Evolutionary conservation across 2,888 invertebrate genomes (phyloP).

Genomic region (Ornithoptera alexandrae): DNA sequence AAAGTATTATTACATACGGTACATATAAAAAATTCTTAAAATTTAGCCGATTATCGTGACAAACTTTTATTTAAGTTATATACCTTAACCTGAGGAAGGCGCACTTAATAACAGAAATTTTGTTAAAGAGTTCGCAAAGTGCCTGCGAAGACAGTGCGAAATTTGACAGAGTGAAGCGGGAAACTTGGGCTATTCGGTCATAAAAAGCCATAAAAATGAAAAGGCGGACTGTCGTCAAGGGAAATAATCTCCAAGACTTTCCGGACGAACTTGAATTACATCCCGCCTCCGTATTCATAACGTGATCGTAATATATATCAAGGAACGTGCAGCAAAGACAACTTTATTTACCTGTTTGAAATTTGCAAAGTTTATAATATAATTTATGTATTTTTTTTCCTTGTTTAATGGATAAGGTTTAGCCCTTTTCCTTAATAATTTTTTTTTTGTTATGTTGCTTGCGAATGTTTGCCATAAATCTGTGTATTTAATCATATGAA

Average conservation of each 20-base stretch:
- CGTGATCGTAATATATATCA: constrained; percentile 42
- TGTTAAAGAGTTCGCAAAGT: constrained; percentile 29
- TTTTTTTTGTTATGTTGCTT: constrained; percentile 7
- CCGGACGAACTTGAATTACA: constrained; percentile 62
- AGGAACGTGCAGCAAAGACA: not conserved
- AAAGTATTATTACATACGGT: too few relatives aligned
- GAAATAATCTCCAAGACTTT: constrained; percentile 55
- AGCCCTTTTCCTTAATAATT: too few relatives aligned
- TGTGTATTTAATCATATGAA: not conserved
- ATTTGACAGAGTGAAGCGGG: constrained; percentile 39
- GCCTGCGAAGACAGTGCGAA: constrained; percentile 31
- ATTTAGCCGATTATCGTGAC: too few relatives aligned
- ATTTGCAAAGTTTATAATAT: not conserved
- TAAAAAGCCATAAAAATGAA: constrained; percentile 48
- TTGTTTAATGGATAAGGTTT: not conserved
- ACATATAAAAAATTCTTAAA: too few relatives aligned
- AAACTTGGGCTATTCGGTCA: constrained; percentile 41
- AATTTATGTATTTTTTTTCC: not conserved
- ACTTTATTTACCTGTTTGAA: not conserved
- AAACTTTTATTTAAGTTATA: too few relatives aligned
- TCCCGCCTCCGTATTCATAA: constrained; percentile 50
- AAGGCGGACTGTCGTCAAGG: constrained; percentile 47
- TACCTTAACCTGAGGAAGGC: not conserved
- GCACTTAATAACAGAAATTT: constrained; percentile 28
- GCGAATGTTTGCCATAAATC: not conserved